Base-by-base conservation (phyloP, 2,113 vertebrate species). In the Todiramphus chloris region DNA sequence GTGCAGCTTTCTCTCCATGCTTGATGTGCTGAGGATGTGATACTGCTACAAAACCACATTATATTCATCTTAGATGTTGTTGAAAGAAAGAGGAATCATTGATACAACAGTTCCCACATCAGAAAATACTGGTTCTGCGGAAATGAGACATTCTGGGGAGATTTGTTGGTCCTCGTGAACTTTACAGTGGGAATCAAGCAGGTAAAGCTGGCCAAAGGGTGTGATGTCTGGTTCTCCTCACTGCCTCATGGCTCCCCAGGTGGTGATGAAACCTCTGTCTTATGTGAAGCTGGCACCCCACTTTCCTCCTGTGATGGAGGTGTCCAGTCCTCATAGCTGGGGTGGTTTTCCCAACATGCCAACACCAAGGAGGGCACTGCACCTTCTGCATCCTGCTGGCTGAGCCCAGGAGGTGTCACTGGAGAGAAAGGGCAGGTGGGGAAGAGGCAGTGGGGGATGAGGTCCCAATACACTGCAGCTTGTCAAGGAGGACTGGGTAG, bases 341-440 rank as follows among this genome's bases (percentile, higher is more conserved):
- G 6, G 5, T 76, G 30, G 60, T 35, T 83, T 73, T 80, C 44
- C 33, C 37, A 68, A 14, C 6, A 7, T 7, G 4, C 3, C 17
- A 84, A 13, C 33, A 44, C 18, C 1, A 3, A 66, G 55, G 33
- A 89, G 20, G 31, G 11, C 17, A 31, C 7, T 1, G 2, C 3
- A 7, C 24, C 12, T 78, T 62, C 60, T 63, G 18, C 0, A 0
- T 50, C 9, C 16, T 55, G 7, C 8, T 55, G 51, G 16, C 33
- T 68, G 58, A 72, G 17, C 11, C 50, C 35, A 23, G 27, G 35
- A 74, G 2, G 11, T 28, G 13, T 31, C 64, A 28, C 13, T 7
- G 12, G 24, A 27, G 35, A 77, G 23, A 82, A 72, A 31, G 20
- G 43, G 5, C 13, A 39, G 23, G 18, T 16, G 41, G 33, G 51